phyloP scores from a whole-genome alignment of 2,888 invertebrate species.

The Anorthoa munda region DNA sequence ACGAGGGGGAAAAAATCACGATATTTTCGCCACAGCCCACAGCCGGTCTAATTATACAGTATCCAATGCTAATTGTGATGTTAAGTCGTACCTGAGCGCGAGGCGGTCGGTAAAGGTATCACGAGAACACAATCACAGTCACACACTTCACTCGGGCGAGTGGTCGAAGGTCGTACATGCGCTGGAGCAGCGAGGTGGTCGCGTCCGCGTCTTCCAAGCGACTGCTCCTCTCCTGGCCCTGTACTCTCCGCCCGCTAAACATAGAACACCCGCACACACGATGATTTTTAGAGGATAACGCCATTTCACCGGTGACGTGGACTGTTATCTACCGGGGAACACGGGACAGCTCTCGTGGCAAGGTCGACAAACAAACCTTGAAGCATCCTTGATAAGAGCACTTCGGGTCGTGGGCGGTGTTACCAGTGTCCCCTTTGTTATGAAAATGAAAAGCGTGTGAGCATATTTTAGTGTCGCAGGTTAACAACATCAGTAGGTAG shows the following conservation, averaged over 20 bases:
- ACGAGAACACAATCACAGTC: slow-evolving; percentile 87
- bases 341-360: slow-evolving; percentile 73
- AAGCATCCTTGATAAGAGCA: slow-evolving; percentile 59
- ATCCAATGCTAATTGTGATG: slow-evolving; percentile 68
- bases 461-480: not conserved
- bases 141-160: slow-evolving; percentile 89
- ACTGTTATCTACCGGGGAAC: slow-evolving; percentile 66
- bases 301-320: slow-evolving; percentile 79
- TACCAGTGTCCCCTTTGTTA: slow-evolving; percentile 16
- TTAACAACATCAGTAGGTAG: slow-evolving; percentile 16
- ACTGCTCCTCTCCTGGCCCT: slow-evolving; percentile 80
- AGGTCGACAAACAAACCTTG: slow-evolving; percentile 87
- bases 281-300: slow-evolving; percentile 78
- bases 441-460: slow-evolving; percentile 23
- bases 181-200: slow-evolving; percentile 88
- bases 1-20: slow-evolving; percentile 74
- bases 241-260: slow-evolving; percentile 80
- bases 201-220: slow-evolving; percentile 89
- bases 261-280: slow-evolving; percentile 78
- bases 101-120: slow-evolving; percentile 71
- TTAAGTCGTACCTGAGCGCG: slow-evolving; percentile 74
- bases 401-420: slow-evolving; percentile 52
- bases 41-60: slow-evolving; percentile 72
- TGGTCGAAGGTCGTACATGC: slow-evolving; percentile 86
- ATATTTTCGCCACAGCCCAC: slow-evolving; percentile 72